A percentile compares a stretch with the other conserved stretches of the same genome.
phyloP scores from a whole-genome alignment of 2,888 invertebrate genomes.

The Drosophila barbarae region DNA sequence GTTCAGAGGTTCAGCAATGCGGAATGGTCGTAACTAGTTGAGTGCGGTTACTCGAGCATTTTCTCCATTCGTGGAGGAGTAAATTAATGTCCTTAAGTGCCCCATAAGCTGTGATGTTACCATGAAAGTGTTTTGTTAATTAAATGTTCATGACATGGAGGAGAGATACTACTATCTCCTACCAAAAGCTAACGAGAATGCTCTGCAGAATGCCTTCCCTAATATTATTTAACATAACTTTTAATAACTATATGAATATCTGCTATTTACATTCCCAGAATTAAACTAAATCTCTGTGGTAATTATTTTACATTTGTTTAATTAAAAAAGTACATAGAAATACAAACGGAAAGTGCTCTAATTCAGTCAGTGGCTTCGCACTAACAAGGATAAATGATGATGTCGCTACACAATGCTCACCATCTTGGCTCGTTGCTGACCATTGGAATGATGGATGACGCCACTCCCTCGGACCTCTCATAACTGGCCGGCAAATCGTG shows the following conservation, averaged over 20 bases:
- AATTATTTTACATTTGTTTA: not conserved
- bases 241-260: not conserved
- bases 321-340: not conserved
- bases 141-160: slow-evolving; percentile 24
- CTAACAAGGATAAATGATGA: slow-evolving; percentile 15
- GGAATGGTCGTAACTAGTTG: slow-evolving; percentile 18
- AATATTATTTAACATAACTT: not conserved
- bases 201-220: not conserved
- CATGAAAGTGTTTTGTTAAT: slow-evolving; percentile 17
- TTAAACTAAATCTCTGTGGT: not conserved
- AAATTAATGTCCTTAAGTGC: slow-evolving; percentile 27
- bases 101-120: slow-evolving; percentile 27
- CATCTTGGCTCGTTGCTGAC: slow-evolving; percentile 2
- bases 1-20: not conserved
- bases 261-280: not conserved
- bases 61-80: slow-evolving; percentile 7
- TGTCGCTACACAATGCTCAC: slow-evolving; percentile 12
- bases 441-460: slow-evolving; percentile 25
- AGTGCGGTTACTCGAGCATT: not conserved
- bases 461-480: slow-evolving; percentile 16
- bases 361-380: not conserved
- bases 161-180: not conserved
- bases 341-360: not conserved
- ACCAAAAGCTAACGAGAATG: slow-evolving; percentile 11
- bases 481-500: slow-evolving; percentile 41